Evolutionary conservation across 2,797 vertebrate genomes (phyloP).

Genomic region (Alosa sapidissima): DNA sequence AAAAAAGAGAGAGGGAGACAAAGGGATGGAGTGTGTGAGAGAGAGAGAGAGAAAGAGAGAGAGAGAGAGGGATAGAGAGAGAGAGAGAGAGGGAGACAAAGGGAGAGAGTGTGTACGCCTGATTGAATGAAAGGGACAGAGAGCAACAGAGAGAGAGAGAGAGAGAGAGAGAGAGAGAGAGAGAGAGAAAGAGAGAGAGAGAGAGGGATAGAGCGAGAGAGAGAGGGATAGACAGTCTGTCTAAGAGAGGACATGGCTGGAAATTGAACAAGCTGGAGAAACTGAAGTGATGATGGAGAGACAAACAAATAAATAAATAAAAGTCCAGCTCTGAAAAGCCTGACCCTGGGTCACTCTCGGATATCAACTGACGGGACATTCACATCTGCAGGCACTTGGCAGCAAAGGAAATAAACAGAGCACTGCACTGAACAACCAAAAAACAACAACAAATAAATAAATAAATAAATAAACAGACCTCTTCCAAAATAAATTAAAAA

Average conservation of each 20-base stretch:
- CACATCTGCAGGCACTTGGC: background rate
- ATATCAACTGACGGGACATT: slow-evolving; percentile 1
- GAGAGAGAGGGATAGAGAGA: background rate
- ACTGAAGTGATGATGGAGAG: slow-evolving; percentile 66
- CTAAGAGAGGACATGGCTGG: slow-evolving; percentile 14
- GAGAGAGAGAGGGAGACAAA: background rate
- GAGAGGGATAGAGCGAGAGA: too few species aligned
- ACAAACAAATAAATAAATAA: slow-evolving; percentile 45
- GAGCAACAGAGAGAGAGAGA: background rate
- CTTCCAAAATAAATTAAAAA: background rate
- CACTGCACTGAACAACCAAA: background rate
- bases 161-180: background rate
- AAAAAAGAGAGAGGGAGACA: too few species aligned
- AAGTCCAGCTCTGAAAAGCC: slow-evolving; percentile 31
- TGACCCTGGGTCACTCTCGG: background rate
- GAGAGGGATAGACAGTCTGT: background rate
- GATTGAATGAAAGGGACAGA: too few species aligned
- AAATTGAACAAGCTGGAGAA: slow-evolving; percentile 68
- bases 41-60: background rate
- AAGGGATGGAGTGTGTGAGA: too few species aligned
- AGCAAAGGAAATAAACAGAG: background rate
- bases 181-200: too few species aligned
- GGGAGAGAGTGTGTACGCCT: background rate
- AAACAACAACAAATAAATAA: background rate
- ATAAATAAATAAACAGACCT: slow-evolving; percentile 12